A percentile compares a stretch with the other conserved stretches of the same genome.
Evolutionary conservation across 2,113 vertebrate genomes (phyloP).

Genomic region (Poecile atricapillus): DNA sequence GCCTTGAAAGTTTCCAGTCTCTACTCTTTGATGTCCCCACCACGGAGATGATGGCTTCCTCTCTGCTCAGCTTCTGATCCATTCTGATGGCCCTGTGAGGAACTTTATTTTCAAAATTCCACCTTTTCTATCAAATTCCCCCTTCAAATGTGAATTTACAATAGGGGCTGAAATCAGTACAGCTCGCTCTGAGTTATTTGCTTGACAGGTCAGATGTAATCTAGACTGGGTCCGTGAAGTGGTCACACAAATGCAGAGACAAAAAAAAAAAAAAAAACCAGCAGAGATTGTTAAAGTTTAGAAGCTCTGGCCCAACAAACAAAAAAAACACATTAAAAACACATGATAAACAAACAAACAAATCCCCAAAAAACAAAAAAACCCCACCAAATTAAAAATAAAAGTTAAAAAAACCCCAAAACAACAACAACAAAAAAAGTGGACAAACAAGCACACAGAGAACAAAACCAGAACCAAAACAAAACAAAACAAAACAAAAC

Average conservation of each 20-base stretch:
- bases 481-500: too few relatives aligned
- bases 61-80: background rate
- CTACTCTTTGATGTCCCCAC: background rate
- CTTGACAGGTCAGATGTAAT: background rate
- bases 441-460: too few relatives aligned
- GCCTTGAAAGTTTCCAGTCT: background rate
- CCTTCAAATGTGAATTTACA: background rate
- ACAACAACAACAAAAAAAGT: background rate
- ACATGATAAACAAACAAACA: background rate
- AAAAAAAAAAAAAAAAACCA: background rate
- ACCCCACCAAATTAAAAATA: background rate
- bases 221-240: background rate
- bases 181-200: accelerated
- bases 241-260: background rate
- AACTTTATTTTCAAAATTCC: background rate
- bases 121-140: background rate
- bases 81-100: background rate
- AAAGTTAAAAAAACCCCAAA: background rate
- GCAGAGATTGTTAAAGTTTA: background rate
- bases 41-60: accelerated
- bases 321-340: background rate
- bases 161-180: background rate
- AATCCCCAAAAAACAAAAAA: too few relatives aligned
- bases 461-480: too few relatives aligned
- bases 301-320: background rate